These are phyloP conservation scores for Sapayoa aenigma DNA, from an alignment of 2,113 vertebrate genomes.

Conservation along the genomic window DNA sequence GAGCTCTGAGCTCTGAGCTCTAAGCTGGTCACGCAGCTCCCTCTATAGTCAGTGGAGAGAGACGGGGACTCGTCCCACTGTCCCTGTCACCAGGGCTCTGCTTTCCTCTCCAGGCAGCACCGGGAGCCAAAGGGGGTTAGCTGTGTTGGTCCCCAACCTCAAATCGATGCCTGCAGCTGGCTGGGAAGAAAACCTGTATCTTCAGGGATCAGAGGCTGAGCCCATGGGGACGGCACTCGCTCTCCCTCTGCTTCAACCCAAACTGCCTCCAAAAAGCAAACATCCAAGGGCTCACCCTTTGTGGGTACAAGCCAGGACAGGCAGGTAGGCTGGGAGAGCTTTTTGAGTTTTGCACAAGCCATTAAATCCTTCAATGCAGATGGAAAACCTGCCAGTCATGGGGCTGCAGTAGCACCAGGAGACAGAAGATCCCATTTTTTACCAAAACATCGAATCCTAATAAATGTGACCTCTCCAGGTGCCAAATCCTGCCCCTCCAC, in stretches of 20 bases:
- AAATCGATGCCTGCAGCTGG: not conserved
- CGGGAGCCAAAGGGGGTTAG: not conserved
- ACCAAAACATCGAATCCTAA: not conserved
- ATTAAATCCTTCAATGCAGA: not conserved
- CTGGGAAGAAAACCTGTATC: not conserved
- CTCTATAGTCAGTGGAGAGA: constrained; percentile 57
- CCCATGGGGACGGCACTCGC: fast-evolving
- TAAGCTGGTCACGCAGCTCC: constrained; percentile 50
- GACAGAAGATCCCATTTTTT: not conserved
- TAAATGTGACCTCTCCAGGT: not conserved
- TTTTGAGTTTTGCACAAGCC: not conserved
- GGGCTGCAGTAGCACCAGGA: not conserved
- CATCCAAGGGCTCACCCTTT: not conserved
- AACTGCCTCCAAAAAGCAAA: not conserved
- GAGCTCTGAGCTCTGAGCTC: not conserved
- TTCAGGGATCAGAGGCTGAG: not conserved
- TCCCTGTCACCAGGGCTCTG: not conserved
- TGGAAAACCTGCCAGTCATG: not conserved
- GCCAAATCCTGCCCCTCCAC: not conserved
- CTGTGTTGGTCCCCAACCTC: too few relatives aligned
- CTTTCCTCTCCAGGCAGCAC: not conserved
- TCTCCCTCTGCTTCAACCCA: not conserved
- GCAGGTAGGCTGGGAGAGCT: not conserved
- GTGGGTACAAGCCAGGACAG: fast-evolving
- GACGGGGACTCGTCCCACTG: not conserved